Conservation (phyloP, 2,113 vertebrate species). For the Chaenocephalus aceratus region DNA sequence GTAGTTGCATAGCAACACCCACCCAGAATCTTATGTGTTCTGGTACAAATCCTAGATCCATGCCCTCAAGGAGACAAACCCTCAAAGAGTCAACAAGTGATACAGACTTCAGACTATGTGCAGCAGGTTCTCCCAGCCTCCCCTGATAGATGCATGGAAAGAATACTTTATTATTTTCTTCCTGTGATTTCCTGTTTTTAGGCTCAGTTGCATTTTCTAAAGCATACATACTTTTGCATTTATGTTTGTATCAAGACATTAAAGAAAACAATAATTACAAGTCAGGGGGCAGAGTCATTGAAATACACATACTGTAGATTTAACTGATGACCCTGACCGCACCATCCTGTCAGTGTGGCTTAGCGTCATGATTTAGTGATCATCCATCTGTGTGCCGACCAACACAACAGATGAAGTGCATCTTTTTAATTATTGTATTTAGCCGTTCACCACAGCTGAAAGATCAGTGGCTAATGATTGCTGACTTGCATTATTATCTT, state of each 20-base stretch:
- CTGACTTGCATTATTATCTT: background rate
- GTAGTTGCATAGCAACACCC: conserved; percentile 9
- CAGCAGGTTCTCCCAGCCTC: background rate
- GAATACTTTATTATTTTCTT: background rate
- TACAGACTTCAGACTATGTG: conserved; percentile 4
- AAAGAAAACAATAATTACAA: conserved; percentile 1
- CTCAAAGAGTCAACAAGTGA: background rate
- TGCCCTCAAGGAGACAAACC: conserved; percentile 13
- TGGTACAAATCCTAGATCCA: background rate
- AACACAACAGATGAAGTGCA: background rate
- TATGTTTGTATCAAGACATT: background rate
- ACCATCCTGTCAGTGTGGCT: background rate
- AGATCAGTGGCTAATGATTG: background rate
- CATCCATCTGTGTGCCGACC: conserved; percentile 12
- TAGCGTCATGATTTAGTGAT: background rate
- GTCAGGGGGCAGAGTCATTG: background rate
- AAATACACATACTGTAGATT: background rate
- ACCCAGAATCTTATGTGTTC: background rate
- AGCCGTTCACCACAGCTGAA: background rate
- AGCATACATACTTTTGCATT: background rate
- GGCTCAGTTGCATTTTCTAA: background rate
- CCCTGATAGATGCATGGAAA: background rate
- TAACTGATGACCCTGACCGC: background rate
- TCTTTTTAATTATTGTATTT: background rate
- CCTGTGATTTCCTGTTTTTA: background rate